phyloP scores from a whole-genome alignment of 2,113 vertebrate species.

The Pelecanus crispus region DNA sequence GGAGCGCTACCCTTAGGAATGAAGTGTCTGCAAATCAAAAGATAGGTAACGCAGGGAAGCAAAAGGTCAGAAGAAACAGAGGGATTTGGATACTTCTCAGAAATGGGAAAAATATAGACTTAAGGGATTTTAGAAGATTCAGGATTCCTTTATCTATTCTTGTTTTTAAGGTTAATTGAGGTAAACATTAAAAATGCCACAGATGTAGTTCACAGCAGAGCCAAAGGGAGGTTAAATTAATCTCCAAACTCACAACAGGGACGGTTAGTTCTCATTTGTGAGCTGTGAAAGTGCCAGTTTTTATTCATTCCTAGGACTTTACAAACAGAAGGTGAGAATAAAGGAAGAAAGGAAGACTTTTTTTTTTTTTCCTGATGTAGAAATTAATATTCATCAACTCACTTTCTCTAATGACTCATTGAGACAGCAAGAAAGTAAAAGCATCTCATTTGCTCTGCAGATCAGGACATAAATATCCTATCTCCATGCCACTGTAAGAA shows the following conservation, averaged over 20 bases:
- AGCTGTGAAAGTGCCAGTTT: conserved; percentile 41
- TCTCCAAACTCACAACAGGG: conserved; percentile 37
- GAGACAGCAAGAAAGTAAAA: conserved; percentile 28
- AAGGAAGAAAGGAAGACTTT: conserved; percentile 11
- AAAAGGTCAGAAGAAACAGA: background rate
- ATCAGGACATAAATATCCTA: background rate
- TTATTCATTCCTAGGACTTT: conserved; percentile 54
- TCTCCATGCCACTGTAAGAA: background rate
- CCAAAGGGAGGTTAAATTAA: conserved; percentile 42
- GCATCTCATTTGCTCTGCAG: conserved; percentile 9
- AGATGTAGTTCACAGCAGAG: background rate
- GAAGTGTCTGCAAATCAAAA: background rate
- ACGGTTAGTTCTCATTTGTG: conserved; percentile 57
- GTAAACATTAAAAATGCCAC: conserved; percentile 44
- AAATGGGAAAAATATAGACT: background rate
- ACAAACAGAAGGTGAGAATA: conserved; percentile 55
- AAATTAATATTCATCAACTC: conserved; percentile 52
- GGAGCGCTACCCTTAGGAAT: background rate
- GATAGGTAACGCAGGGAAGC: background rate
- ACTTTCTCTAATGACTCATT: conserved; percentile 24
- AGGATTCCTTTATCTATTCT: background rate
- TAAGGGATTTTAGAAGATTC: background rate
- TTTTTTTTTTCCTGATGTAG: conserved; percentile 34
- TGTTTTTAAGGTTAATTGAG: background rate
- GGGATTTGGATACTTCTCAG: background rate